These are phyloP conservation scores for Heterocephalus glaber DNA, from an alignment of 2,113 vertebrate genomes.

Conservation along the genomic window DNA sequence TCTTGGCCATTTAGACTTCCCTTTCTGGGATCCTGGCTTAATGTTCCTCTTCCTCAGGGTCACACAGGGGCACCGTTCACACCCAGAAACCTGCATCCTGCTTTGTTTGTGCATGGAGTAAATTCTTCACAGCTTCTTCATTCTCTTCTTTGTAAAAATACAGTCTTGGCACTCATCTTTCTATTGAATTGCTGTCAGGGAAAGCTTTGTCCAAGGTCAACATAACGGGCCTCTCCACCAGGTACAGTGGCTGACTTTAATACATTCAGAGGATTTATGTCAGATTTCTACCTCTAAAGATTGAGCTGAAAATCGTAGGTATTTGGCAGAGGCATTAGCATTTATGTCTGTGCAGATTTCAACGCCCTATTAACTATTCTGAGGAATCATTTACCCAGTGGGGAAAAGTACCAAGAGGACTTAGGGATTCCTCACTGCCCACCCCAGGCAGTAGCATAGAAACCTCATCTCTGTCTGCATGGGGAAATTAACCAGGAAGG, in stretches of 20 bases:
- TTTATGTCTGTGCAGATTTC: constrained; percentile 57
- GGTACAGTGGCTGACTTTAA: neutral
- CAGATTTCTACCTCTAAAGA: constrained; percentile 51
- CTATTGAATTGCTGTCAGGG: constrained; percentile 58
- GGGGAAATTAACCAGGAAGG: constrained; percentile 54
- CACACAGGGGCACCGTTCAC: neutral
- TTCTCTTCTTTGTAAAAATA: constrained; percentile 60
- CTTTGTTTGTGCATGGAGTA: constrained; percentile 44
- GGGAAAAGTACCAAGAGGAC: constrained; percentile 44
- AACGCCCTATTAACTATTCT: constrained; percentile 69
- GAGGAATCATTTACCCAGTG: constrained; percentile 59
- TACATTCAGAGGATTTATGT: constrained; percentile 44
- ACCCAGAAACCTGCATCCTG: neutral
- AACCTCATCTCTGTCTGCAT: constrained; percentile 31
- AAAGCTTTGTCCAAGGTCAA: constrained; percentile 73
- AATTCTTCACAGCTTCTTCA: constrained; percentile 62
- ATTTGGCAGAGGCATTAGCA: constrained; percentile 61
- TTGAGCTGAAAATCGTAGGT: constrained; percentile 72
- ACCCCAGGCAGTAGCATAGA: constrained; percentile 39
- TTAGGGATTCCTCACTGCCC: constrained; percentile 51
- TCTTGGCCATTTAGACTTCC: neutral
- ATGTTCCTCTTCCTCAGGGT: neutral
- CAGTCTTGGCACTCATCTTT: constrained; percentile 43
- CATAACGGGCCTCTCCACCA: constrained; percentile 44
- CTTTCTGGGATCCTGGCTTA: neutral